Base-by-base conservation (phyloP, 2,113 vertebrate genomes). In the Paramisgurnus dabryanus region DNA sequence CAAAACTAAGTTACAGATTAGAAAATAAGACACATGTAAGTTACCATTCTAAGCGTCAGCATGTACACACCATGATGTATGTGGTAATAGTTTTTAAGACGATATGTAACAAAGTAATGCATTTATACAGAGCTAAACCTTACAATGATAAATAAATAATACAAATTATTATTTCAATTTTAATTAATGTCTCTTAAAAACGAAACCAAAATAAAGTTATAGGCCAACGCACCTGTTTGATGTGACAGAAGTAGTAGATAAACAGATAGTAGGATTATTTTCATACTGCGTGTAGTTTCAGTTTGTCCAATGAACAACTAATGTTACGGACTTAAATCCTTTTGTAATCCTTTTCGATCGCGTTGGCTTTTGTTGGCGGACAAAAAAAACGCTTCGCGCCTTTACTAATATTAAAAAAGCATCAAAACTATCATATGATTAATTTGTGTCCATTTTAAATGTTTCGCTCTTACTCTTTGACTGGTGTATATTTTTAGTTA, bases 171-270 rank as follows among this genome's bases (percentile, higher is more conserved):
- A 53, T 12, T 53, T 53, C 4, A 11, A 53, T 53, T 53, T 5
- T 11, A 13, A 15, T 22, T 67, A 18, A 22, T 17, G 12, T 53
- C 18, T 69, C 4, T 71, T 55, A 17, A 71, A 57, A n/a, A 17
- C 39, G 68, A 70, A 70, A 17, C 8, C 50, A 57, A 5, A 60
- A 45, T 43, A 60, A 41, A 60, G 18, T 0, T 15, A 27, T 17
- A 1, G 15, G 15, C 9, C 47, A 74, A 34, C 57, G 49, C 43
- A 49, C 73, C 73, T 64, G 73, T 47, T 64, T 49, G 43, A 39
- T 75, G 58, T n/a, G 43, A 63, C 22, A 75, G 43, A 75, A 49
- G 58, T 17, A 75, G 43, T 43, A 75, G 58, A 63, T 61, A 27
- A 4, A 75, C 40, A 60, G 39, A 0, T 60, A 57, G 1, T 60